Base-by-base conservation (phyloP, 1,140 invertebrate genomes). In the Apis laboriosa region DNA sequence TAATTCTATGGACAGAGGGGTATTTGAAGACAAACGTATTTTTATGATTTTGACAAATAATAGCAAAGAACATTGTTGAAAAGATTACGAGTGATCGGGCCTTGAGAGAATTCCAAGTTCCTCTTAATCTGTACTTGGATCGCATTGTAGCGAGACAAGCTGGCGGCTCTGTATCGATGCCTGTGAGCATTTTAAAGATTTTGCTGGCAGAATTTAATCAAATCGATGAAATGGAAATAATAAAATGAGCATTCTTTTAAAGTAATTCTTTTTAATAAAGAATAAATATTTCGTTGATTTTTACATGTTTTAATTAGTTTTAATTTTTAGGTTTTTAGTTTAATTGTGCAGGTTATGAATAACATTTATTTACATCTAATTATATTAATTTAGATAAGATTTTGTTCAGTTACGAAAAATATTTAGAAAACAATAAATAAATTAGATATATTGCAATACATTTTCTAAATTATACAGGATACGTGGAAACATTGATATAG, bases 71-170 rank as follows among this genome's bases (percentile, higher is more conserved):
- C 8, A 53, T 55, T 56, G 70, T 19, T 34, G 60, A 12, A 24
- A n/a, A 28, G 70, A 75, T 80, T 56, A 80, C 7, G 17, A n/a
- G 2, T 7, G 34, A 43, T 43, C 0, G 12, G 71, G 13, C 79
- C 71, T 80, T 75, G 79, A 75, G 21, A 71, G n/a, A 34, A 49
- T 75, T 80, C 71, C 78, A 74, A 71, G 58, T 49, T 80, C 43
- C 21, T 34, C 63, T 75, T 56, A 61, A 55, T 64, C 60, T 56
- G 24, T 24, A 78, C 66, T 78, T 61, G 66, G 43, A 70, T 70
- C 21, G 21, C 13, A 15, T 53, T 19, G n/a, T 2, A 2, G 11
- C 9, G 21, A 66, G 79, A 80, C 79, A 11, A 66, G 34, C 71
- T 28, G 71, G 60, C 60, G 78, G 49, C 24, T 73, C 13, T 72